phyloP scores from a whole-genome alignment of 2,888 invertebrate genomes.

The Loripinus fragilis region DNA sequence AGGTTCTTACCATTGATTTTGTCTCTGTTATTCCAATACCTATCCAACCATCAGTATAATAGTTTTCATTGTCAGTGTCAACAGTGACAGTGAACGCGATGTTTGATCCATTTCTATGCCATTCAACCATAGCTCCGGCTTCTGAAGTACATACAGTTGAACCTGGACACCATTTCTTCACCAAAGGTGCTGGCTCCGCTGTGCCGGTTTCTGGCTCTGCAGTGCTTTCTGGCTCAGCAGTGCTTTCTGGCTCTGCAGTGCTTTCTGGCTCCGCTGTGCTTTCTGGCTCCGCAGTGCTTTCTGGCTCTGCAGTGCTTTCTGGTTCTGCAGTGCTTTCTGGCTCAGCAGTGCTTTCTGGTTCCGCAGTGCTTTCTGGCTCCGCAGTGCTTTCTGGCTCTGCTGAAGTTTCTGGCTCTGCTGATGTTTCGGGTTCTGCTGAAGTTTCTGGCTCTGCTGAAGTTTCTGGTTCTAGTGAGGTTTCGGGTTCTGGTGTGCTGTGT shows the following conservation, averaged over 20 bases:
- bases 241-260: conserved; percentile 49
- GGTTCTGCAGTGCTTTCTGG: conserved; percentile 33
- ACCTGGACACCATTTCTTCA: conserved; percentile 80
- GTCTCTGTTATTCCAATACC: conserved; percentile 20
- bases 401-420: not conserved
- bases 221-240: conserved; percentile 34
- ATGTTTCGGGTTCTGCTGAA: not conserved
- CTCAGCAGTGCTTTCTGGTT: conserved; percentile 21
- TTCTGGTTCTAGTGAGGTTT: conserved; percentile 9
- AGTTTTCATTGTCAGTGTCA: not conserved
- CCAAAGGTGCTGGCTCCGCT: conserved; percentile 79
- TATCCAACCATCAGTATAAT: conserved; percentile 19
- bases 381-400: conserved; percentile 45
- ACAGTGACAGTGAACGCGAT: not conserved
- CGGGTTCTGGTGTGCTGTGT: conserved; percentile 28
- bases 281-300: conserved; percentile 65
- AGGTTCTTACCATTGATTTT: conserved; percentile 23
- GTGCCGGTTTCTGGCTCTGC: conserved; percentile 62
- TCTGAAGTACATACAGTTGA: not conserved
- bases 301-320: conserved; percentile 71
- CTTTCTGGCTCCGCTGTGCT: conserved; percentile 65
- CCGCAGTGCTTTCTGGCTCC: conserved; percentile 34
- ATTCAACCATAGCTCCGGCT: not conserved
- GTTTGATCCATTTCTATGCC: not conserved
- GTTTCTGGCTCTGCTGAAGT: conserved; percentile 1